phyloP scores from a whole-genome alignment of 1,140 invertebrate genomes.

The Andricus grossulariae region DNA sequence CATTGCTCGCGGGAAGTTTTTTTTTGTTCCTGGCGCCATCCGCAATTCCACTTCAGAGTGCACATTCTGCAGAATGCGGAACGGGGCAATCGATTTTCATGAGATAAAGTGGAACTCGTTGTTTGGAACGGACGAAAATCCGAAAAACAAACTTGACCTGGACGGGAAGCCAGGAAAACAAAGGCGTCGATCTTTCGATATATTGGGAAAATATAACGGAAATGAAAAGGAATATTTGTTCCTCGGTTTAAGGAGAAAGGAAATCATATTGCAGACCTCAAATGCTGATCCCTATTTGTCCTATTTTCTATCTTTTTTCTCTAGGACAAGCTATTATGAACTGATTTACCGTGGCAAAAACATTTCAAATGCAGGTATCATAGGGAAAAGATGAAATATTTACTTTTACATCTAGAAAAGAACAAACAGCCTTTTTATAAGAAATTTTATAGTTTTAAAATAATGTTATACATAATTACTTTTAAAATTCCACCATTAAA shows the following conservation, averaged over 20 bases:
- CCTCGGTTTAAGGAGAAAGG: neutral
- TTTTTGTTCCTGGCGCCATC: neutral
- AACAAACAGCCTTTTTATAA: no score
- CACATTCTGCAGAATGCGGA: neutral
- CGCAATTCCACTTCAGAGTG: neutral
- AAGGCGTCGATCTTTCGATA: neutral
- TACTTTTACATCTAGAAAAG: no score
- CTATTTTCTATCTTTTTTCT: no score
- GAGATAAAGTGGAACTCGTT: slow-evolving; percentile 10
- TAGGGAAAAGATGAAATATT: no score
- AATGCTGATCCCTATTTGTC: no score
- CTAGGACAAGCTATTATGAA: no score
- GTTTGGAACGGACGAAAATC: neutral
- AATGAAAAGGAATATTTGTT: slow-evolving; percentile 19
- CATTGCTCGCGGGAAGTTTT: neutral
- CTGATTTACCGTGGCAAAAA: no score
- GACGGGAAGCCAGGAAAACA: neutral
- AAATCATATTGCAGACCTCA: neutral
- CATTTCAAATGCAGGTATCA: no score
- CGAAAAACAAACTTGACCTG: slow-evolving; percentile 21
- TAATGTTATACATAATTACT: no score
- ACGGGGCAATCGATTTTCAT: neutral
- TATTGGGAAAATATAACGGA: neutral
- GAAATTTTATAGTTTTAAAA: no score
- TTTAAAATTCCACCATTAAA: no score